Base-by-base conservation (phyloP, 2,113 vertebrate species). In the Cathartes aura region DNA sequence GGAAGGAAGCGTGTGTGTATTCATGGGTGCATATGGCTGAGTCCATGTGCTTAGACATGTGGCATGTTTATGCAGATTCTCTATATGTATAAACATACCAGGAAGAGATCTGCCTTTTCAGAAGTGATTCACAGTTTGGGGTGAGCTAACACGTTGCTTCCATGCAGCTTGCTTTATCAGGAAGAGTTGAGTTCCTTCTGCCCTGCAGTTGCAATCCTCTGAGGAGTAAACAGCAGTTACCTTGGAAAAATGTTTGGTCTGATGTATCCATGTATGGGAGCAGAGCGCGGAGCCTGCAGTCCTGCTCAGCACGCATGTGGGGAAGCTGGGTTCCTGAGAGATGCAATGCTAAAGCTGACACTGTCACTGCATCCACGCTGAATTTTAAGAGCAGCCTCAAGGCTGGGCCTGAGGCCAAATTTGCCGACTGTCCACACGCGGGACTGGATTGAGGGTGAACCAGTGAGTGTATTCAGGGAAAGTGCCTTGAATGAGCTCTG, bases 341-440 rank as follows among this genome's bases (percentile, higher is more conserved):
- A 2, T 1, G 78, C 40, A 0, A 3, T 5, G 91, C 84, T 76
- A 7, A 15, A 21, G 60, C 81, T 34, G 56, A 87, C 34, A 2
- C 89, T 4, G 40, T 19, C 5, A 0, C 82, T 52, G 91, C 87
- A 74, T 19, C 91, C 0, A 56, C 52, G 3, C 89, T 97, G 97
- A 97, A 97, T 97, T 93, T 96, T 87, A 95, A 97, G 89, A 96
- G 95, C 93, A 94, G 96, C 97, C 96, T 96, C 87, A 79, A 97
- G 97, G 96, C 97, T 96, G 97, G 97, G 95, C 97, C 96, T 82
- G 93, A 95, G 96, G 97, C 97, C 96, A 96, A 56, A 80, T 82
- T 23, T 82, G 78, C 96, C 20, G 87, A 95, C 84, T 91, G 97
- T 79, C 97, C 92, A 14, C 84, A 67, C 6, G 2, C 1, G 10